phyloP scores from a whole-genome alignment of 2,888 invertebrate genomes.

The Cetonia aurata region DNA sequence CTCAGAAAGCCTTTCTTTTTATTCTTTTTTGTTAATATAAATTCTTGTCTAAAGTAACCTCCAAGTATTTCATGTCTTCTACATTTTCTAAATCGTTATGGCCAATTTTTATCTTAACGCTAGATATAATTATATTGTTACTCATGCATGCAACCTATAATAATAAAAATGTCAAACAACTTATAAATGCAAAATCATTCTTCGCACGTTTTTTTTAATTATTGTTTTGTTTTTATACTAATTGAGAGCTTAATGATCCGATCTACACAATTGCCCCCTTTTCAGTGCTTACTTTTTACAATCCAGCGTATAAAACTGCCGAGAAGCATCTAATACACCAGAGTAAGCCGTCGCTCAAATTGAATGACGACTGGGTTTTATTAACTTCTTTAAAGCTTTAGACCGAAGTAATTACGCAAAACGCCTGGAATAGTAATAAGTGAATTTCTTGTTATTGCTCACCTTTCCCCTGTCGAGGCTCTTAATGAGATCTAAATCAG shows the following conservation, averaged over 20 bases:
- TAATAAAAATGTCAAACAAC: no score
- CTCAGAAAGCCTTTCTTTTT: no score
- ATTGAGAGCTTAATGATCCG: neutral
- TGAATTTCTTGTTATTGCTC: constrained; percentile 53
- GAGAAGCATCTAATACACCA: neutral
- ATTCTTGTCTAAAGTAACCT: no score
- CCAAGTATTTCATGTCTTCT: no score
- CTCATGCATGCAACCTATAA: no score
- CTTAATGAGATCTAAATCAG: constrained; percentile 84
- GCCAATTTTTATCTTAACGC: no score
- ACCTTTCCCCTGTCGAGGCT: constrained; percentile 89
- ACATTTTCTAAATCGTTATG: no score
- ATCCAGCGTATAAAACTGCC: neutral
- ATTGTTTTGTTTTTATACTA: constrained; percentile 2
- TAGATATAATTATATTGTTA: no score
- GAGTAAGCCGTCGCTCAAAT: neutral
- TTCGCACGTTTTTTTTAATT: neutral
- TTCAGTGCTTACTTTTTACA: constrained; percentile 1
- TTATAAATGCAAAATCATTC: no score
- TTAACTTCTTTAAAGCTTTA: neutral
- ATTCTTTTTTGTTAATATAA: no score
- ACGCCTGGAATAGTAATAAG: neutral
- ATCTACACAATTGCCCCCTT: neutral
- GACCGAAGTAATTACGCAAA: neutral
- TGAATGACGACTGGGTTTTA: neutral